These are phyloP conservation scores for Paraplagusia blochii DNA, from an alignment of 2,113 vertebrate species.

Conservation along the genomic window DNA sequence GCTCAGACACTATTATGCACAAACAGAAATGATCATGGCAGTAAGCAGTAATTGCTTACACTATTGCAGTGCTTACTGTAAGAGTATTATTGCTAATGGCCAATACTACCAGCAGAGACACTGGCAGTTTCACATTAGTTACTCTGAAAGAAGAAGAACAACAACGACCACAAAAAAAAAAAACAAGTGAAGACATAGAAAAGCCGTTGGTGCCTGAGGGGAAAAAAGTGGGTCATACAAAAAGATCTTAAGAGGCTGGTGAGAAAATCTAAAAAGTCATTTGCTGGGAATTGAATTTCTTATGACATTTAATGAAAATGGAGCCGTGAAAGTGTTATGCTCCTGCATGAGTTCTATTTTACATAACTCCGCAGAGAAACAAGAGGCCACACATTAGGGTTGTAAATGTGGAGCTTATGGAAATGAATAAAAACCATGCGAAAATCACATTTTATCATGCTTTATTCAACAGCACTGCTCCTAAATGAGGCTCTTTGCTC, in stretches of 20 bases:
- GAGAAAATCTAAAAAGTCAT: constrained; percentile 71
- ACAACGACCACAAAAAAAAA: no score
- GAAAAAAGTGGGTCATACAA: constrained; percentile 63
- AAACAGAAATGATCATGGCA: not conserved
- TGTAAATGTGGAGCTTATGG: constrained; percentile 61
- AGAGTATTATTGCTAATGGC: constrained; percentile 34
- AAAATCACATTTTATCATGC: constrained; percentile 67
- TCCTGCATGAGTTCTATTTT: constrained; percentile 34
- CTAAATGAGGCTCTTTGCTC: constrained; percentile 50
- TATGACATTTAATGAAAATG: constrained; percentile 72
- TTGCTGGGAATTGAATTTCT: constrained; percentile 75
- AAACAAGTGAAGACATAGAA: constrained; percentile 1
- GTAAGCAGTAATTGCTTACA: not conserved
- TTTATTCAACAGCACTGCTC: constrained; percentile 63
- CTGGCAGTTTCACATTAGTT: not conserved
- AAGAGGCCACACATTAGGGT: constrained; percentile 40
- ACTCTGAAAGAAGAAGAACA: not conserved
- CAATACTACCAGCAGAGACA: constrained; percentile 30
- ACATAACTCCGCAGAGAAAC: constrained; percentile 49
- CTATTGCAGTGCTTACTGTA: not conserved
- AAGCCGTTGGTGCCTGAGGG: constrained; percentile 6
- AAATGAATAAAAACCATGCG: constrained; percentile 53
- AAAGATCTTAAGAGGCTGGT: constrained; percentile 63
- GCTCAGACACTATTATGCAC: constrained; percentile 15
- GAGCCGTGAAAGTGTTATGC: constrained; percentile 60